Base-by-base conservation (phyloP, 1,140 invertebrate species). In the Lasioglossum baleicum region DNA sequence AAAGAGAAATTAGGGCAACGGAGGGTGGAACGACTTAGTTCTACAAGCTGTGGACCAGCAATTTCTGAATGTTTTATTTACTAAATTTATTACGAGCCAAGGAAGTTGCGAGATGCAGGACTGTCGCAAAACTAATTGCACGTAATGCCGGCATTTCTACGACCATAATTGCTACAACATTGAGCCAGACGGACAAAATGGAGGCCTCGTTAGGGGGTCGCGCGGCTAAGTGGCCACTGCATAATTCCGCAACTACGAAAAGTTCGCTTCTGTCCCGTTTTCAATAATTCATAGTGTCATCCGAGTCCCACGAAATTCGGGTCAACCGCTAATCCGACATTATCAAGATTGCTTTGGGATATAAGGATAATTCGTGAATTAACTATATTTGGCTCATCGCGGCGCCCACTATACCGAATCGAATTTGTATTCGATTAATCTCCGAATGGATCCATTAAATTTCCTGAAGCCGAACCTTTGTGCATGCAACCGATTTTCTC, bases 331-430 rank as follows among this genome's bases (percentile, higher is more conserved):
- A 74, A 74, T 65, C n/a, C 26, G 20, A 7, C n/a, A 48, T 64
- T 74, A 65, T 22, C 48, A 56, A 51, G 61, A 63, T 64, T 74
- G 20, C 70, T 61, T 40, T 22, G 56, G 71, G 22, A 73, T 44
- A 48, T 17, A 22, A 56, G 72, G 48, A 65, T 65, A 13, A 56
- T 65, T 17, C 44, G 20, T 65, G 44, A 65, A 65, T 51, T 40
- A 65, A 26, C 5, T 56, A 64, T 65, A 20, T 8, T 15, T 42
- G 61, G 31, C 40, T 31, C 22, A 17, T 11, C 11, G 2, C 10
- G 2, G 20, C 20, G 15, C 15, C 22, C 56, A n/a, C 13, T 4
- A 35, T 8, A 15, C 10, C 3, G 31, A 2, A 10, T 11, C 17
- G 8, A 26, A 10, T 56, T 15, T 40, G 10, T 40, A 40, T 42